Conservation (phyloP, 1,140 invertebrate genomes). For the Philaenus spumarius region DNA sequence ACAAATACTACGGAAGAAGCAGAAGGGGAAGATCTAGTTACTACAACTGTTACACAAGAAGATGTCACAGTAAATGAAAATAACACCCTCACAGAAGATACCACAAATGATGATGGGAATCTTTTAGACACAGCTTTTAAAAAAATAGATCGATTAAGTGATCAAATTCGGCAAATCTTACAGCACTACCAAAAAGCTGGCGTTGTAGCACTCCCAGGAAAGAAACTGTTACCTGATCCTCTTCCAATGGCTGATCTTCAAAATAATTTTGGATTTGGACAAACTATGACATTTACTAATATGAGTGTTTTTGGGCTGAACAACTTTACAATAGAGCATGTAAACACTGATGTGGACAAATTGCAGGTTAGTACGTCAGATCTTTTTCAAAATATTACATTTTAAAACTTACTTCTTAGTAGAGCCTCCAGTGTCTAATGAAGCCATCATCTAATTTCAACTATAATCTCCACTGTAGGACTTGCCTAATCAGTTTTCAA, state of each 20-base stretch:
- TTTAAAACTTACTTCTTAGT: no score
- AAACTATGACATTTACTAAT: constrained; percentile 61
- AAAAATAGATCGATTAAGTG: constrained; percentile 24
- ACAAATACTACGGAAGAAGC: neutral
- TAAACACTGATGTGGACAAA: constrained; percentile 31
- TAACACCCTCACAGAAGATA: neutral
- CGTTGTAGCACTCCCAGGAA: constrained; percentile 66
- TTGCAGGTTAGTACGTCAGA: constrained; percentile 28
- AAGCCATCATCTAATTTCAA: no score
- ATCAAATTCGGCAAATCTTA: constrained; percentile 58
- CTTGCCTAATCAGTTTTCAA: no score
- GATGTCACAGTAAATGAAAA: neutral
- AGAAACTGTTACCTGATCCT: constrained; percentile 62
- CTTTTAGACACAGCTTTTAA: neutral
- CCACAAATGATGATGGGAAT: neutral
- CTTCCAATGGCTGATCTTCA: constrained; percentile 68
- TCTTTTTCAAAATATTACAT: no score
- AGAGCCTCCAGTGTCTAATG: no score
- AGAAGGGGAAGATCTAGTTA: neutral
- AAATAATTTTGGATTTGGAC: constrained; percentile 57
- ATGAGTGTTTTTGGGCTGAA: constrained; percentile 65
- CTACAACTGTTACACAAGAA: neutral
- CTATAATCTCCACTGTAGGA: no score
- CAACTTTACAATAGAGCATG: constrained; percentile 29
- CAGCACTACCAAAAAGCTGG: constrained; percentile 75